Base-by-base conservation (phyloP, 2,888 invertebrate species). In the Hydropsyche betteni region DNA sequence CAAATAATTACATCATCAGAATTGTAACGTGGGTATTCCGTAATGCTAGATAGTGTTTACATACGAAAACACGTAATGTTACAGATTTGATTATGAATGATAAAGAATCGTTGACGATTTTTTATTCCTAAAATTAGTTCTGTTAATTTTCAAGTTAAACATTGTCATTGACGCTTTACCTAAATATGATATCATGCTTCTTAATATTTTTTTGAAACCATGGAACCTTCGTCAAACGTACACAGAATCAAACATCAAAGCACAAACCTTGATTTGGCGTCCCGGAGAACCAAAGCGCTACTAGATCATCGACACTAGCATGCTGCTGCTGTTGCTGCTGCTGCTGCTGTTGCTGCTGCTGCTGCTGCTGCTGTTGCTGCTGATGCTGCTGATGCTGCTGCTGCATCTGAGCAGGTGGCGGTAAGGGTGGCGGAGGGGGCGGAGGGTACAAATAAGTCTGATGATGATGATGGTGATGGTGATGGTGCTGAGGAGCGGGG, bases 261-360 rank as follows among this genome's bases (percentile, higher is more conserved):
- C 81, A 84, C 87, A 88, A 84, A 90, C 90, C 90, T 85, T 90
- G 83, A 78, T 85, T 89, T 83, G 86, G 81, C 73, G 90, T 88
- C 83, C 91, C 90, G 81, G 91, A 90, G 83, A 93, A 91, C 90
- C 92, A 93, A 80, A 92, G 88, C 80, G 92, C 92, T 83, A 93
- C 92, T 83, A 93, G 86, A 84, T 93, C 93, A 86, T 93, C 93
- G 84, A 91, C 92, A 83, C 91, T 91, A 81, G 91, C 86, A 81
- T 85, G 83, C 80, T 85, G 86, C 85, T 86, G 86, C 87, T 81
- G 84, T 86, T 79, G 83, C 84, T 80, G 84, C 84, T 80, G 85
- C 87, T 80, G 83, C n/a, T n/a, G 55, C 78, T 44, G 77, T n/a
- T 76, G 72, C n/a, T 69, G 36, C n/a, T 68, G 36, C 36, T 68